These are phyloP conservation scores for Sitophilus oryzae DNA, from an alignment of 1,140 invertebrate species.

Conservation along the genomic window DNA sequence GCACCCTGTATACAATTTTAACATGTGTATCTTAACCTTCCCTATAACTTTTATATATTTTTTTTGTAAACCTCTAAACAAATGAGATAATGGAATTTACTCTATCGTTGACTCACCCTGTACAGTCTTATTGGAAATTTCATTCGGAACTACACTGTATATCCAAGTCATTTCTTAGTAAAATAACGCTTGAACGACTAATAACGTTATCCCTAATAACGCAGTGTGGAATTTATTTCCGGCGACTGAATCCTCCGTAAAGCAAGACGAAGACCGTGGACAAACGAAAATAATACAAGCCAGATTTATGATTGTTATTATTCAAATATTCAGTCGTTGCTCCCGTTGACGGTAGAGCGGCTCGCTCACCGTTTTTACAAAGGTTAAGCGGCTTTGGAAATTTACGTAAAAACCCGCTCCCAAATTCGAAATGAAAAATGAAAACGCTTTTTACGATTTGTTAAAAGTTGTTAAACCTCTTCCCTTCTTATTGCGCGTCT, in stretches of 20 bases:
- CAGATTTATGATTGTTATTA: slow-evolving; percentile 6
- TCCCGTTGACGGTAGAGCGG: slow-evolving; percentile 4
- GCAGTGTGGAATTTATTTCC: neutral
- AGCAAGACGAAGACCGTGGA: slow-evolving; percentile 3
- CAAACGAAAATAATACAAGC: slow-evolving; percentile 8
- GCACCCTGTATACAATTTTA: no score
- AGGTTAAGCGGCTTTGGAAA: slow-evolving; percentile 9
- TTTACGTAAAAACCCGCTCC: slow-evolving; percentile 1
- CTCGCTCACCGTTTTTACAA: slow-evolving; percentile 5
- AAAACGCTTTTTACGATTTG: slow-evolving; percentile 4
- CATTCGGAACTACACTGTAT: no score
- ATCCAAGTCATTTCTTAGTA: no score
- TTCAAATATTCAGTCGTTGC: slow-evolving; percentile 9
- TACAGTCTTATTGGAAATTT: no score
- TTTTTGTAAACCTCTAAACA: no score
- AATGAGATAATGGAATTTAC: no score
- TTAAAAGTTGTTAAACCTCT: slow-evolving; percentile 1
- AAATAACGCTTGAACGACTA: no score
- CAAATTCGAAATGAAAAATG: slow-evolving; percentile 6
- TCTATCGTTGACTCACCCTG: no score
- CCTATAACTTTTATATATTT: no score
- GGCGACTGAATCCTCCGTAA: neutral
- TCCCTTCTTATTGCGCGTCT: neutral
- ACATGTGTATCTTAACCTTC: no score
- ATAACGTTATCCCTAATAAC: neutral